Base-by-base conservation (phyloP, 2,797 vertebrate genomes). In the Macropodus opercularis region DNA sequence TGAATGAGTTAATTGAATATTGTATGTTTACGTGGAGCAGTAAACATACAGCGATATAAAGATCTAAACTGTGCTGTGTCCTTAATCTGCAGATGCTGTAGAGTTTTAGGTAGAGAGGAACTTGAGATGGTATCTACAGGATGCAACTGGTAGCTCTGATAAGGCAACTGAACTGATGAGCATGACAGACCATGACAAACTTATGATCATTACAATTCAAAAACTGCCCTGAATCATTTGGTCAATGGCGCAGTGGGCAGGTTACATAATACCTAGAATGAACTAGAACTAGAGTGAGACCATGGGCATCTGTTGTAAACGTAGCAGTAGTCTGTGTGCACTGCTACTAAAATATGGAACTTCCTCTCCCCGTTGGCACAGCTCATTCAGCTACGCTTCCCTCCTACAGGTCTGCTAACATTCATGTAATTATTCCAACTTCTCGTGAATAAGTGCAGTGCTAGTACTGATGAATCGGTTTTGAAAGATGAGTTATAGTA, bases 61-160 rank as follows among this genome's bases (percentile, higher is more conserved):
- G n/a, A n/a, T n/a, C n/a, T n/a, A n/a, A n/a, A n/a, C n/a, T n/a
- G n/a, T n/a, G n/a, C n/a, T n/a, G n/a, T n/a, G n/a, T n/a, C n/a
- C n/a, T n/a, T n/a, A 40, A 27, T 34, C 46, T 35, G 13, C 3
- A 10, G 7, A 24, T 8, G n/a, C n/a, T 17, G 5, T 43, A 8
- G 17, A 14, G 26, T 24, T 48, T 39, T 18, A 5, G 26, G 29
- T 27, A 26, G 14, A 14, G 58, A 43, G 39, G 5, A 63, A 31
- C 8, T 44, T 7, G 6, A 70, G 26, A 29, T 79, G 8, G 23
- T 51, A 62, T 75, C 51, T 44, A 7, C 66, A 56, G 35, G 59
- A 66, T 43, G 48, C 18, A 32, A 26, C 19, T n/a, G n/a, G 8
- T 6, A 24, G 4, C 1, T 21, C 6, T 8, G 32, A 59, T 59